Percentiles rank a stretch among this genome's conserved stretches.
Evolutionary conservation across 2,888 invertebrate species (phyloP).

Genomic region (Ceriagrion tenellum): DNA sequence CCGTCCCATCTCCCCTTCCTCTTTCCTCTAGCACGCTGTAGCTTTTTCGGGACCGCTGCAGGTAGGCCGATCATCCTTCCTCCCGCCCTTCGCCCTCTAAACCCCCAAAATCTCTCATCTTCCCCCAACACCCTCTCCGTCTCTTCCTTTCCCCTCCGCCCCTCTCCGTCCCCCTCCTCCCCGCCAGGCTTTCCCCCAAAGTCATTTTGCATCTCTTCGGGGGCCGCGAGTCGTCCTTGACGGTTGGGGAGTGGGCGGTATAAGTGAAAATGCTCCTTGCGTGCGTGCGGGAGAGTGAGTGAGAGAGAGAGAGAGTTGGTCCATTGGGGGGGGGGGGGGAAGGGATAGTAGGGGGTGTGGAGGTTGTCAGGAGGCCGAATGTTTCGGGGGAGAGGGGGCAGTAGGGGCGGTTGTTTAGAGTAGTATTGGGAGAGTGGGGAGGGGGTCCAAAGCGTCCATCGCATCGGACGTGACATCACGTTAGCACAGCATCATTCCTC

Average conservation of each 20-base stretch:
- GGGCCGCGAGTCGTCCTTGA: slow-evolving; percentile 27
- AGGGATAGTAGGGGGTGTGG: not conserved
- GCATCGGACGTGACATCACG: too few species aligned
- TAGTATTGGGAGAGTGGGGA: too few species aligned
- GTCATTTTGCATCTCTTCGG: slow-evolving; percentile 2
- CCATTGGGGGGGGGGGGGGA: not conserved
- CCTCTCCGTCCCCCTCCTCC: not conserved
- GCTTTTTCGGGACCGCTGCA: not conserved
- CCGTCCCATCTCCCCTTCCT: not conserved
- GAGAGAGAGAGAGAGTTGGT: not conserved
- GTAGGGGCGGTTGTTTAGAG: too few species aligned
- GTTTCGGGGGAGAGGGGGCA: too few species aligned
- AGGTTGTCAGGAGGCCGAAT: too few species aligned
- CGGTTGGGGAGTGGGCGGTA: not conserved
- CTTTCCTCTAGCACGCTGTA: not conserved
- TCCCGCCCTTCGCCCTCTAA: not conserved
- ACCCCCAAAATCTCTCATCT: not conserved
- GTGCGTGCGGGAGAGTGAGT: not conserved
- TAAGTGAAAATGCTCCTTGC: not conserved
- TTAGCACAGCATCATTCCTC: too few species aligned
- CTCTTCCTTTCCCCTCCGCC: not conserved
- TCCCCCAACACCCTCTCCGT: not conserved
- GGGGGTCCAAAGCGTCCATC: too few species aligned
- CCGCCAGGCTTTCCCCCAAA: not conserved
- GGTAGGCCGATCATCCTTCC: not conserved